Conservation (phyloP, 2,113 vertebrate genomes). For the Datnioides undecimradiatus region DNA sequence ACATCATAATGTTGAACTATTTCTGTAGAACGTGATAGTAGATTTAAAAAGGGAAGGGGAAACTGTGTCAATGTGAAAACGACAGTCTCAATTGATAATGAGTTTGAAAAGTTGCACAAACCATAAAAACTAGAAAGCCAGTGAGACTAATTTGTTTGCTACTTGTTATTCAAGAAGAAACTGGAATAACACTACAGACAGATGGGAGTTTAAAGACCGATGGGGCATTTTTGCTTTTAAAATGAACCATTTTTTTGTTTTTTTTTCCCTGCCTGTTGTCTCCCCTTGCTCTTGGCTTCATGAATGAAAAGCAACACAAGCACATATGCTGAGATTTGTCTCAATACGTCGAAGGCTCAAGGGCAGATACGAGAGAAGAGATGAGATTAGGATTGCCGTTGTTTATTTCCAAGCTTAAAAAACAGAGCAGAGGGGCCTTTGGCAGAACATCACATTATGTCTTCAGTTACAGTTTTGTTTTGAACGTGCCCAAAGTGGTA, state of each 20-base stretch:
- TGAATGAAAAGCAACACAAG: slow-evolving; percentile 48
- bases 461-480: slow-evolving; percentile 36
- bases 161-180: not conserved
- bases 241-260: slow-evolving; percentile 14
- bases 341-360: slow-evolving; percentile 39
- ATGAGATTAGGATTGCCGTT: slow-evolving; percentile 53
- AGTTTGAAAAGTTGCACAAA: not conserved
- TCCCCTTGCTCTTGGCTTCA: slow-evolving; percentile 27
- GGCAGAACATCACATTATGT: slow-evolving; percentile 35
- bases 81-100: not conserved
- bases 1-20: not conserved
- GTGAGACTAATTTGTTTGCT: not conserved
- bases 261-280: not conserved
- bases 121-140: not conserved
- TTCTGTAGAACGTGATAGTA: not conserved
- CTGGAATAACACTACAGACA: not conserved
- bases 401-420: slow-evolving; percentile 48
- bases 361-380: slow-evolving; percentile 27
- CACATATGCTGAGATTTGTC: slow-evolving; percentile 42
- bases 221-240: not conserved
- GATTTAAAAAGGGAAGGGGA: not conserved
- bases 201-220: not conserved
- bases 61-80: not conserved
- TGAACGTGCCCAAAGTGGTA: slow-evolving; percentile 31
- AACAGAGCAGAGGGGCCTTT: slow-evolving; percentile 33